Base-by-base conservation (phyloP, 2,797 vertebrate species). In the Enteromius argenteus region DNA sequence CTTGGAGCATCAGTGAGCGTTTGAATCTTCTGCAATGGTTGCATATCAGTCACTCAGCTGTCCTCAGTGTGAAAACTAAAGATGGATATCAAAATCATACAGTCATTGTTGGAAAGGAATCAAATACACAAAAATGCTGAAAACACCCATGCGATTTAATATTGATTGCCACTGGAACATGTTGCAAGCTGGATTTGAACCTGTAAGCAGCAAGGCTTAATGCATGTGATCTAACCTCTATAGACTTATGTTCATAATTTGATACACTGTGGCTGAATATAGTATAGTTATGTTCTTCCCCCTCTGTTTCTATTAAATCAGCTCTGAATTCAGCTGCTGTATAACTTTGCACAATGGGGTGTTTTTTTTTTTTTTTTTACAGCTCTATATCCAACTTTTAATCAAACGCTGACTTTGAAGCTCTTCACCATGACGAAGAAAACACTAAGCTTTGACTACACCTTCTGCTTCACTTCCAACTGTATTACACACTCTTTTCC, bases 351-450 rank as follows among this genome's bases (percentile, higher is more conserved):
- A 30, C 44, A 71, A 71, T 10, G 17, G 35, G 62, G 56, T 11
- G 53, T 60, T 64, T 53, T 72, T 21, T 14, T 60, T 23, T 68
- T 2, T 69, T 53, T 72, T 21, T 14, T 60, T 23, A 60, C 3
- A 68, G 62, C 58, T 83, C 17, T 64, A 7, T 60, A 46, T 76
- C 23, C 14, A 66, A 80, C 69, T 76, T 84, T 80, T 67, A 64
- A 69, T 82, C 75, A 73, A 69, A 66, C 44, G 30, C 83, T 77
- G 87, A 83, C 87, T 86, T 86, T 88, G 69, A 86, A 75, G 75
- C 39, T 1, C 62, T 67, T 86, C 79, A 85, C 83, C 85, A 83
- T 85, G 83, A 83, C 74, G 68, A 85, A 83, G 83, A 72, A 83
- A 85, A 83, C 83, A 68, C 71, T 64, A 60, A 64, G 83, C 76